Base-by-base conservation (phyloP, 2,113 vertebrate genomes). In the Bujurquina vittata region DNA sequence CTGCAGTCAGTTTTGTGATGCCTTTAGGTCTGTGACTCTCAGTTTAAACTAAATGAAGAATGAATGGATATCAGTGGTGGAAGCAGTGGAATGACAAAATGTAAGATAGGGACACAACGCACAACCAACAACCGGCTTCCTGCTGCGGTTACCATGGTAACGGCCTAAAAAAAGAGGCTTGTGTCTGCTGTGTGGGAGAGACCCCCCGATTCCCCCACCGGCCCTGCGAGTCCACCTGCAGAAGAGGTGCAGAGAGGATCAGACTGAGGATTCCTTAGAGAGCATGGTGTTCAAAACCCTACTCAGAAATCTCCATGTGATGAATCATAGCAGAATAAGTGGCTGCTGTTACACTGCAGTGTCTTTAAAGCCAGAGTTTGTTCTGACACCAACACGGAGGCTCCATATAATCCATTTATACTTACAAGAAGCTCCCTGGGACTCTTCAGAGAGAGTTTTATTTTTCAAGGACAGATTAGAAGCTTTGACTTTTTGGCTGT, bases 61-160 rank as follows among this genome's bases (percentile, higher is more conserved):
- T 17, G 3, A 83, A 29, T 31, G 22, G 57, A 23, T 49, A 80
- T 75, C 52, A 40, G 52, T 14, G 2, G 74, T 56, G 46, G 77
- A 35, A 43, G 55, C 17, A 11, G 43, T 74, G 80, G 84, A 82
- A 83, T 33, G 52, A 18, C 1, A 23, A 46, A 74, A 69, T 67
- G 77, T 52, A 22, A 78, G 65, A 75, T 46, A 63, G 77, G 29
- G 73, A 82, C 40, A 69, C n/a, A 26, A 26, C 3, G 43, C 57
- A 84, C 2, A 14, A 57, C 20, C 46, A 33, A 65, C 63, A 60
- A 9, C 58, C 62, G 63, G 72, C 77, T 75, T 81, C 85, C 78
- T 82, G 81, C 33, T 69, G 52, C 18, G 62, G 91, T 95, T 92
- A 75, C 93, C 79, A 93, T 93, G 87, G 92, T 33, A 91, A 92